Evolutionary conservation across 2,888 invertebrate genomes (phyloP).

Genomic region (Diadromus collaris): DNA sequence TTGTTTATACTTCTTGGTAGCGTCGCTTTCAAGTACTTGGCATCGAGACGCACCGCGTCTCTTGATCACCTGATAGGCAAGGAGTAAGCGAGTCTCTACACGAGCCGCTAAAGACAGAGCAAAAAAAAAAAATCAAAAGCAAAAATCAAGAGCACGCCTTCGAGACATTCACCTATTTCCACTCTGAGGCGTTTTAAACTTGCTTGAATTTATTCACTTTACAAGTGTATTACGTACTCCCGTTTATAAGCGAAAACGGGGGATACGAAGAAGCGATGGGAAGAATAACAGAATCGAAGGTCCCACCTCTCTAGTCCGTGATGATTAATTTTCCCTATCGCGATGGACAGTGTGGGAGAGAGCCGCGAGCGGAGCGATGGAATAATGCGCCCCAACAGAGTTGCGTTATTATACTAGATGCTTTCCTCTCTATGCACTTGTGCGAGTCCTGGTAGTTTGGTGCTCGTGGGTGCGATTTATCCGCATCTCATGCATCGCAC

Average conservation of each 20-base stretch:
- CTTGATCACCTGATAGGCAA: constrained; percentile 17
- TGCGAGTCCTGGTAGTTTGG: constrained; percentile 12
- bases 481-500: constrained; percentile 56
- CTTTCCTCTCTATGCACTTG: constrained; percentile 11
- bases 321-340: constrained; percentile 55
- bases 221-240: constrained; percentile 28
- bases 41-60: too few species aligned
- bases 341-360: constrained; percentile 12
- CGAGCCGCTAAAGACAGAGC: constrained; percentile 4
- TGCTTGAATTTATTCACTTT: constrained; percentile 55
- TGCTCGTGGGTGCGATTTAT: constrained; percentile 52
- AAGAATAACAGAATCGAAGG: constrained; percentile 26
- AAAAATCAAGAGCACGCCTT: background rate
- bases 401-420: constrained; percentile 22
- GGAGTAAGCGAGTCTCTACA: constrained; percentile 5
- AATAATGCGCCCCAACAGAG: constrained; percentile 38
- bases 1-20: too few species aligned
- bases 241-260: constrained; percentile 49
- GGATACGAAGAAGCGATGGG: background rate
- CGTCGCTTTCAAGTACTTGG: too few species aligned
- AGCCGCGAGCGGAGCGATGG: constrained; percentile 38
- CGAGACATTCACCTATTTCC: constrained; percentile 6
- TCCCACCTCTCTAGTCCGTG: constrained; percentile 33
- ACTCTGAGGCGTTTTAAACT: constrained; percentile 40
- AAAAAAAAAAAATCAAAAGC: background rate